Percentiles rank a stretch among this genome's conserved stretches.
phyloP scores from a whole-genome alignment of 2,113 vertebrate species.

The Rattus rattus region DNA sequence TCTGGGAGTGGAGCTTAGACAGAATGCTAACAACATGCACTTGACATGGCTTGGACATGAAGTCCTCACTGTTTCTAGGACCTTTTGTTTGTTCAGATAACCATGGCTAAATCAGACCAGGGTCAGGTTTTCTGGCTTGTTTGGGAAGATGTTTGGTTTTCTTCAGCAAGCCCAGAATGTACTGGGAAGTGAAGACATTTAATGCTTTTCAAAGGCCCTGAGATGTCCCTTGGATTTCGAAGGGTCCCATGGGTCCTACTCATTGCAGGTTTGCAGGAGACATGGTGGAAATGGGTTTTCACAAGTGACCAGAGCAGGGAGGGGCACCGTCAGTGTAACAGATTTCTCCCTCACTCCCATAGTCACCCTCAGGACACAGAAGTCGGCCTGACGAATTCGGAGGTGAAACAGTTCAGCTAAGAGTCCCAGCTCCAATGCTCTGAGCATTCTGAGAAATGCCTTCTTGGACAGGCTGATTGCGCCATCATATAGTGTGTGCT shows the following conservation, averaged over 20 bases:
- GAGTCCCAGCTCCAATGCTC: neutral
- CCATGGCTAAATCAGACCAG: neutral
- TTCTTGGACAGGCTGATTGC: neutral
- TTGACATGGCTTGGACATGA: neutral
- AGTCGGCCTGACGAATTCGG: neutral
- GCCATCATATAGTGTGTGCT: neutral
- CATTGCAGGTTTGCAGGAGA: neutral
- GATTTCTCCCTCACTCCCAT: neutral
- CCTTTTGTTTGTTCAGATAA: neutral
- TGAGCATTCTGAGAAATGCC: neutral
- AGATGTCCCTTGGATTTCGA: neutral
- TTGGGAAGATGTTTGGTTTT: neutral
- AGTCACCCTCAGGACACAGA: neutral
- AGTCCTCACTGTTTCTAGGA: neutral
- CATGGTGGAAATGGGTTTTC: fast-evolving
- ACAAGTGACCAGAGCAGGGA: neutral
- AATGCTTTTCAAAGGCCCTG: neutral
- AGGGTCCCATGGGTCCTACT: fast-evolving
- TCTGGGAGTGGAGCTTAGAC: no score
- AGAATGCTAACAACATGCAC: no score
- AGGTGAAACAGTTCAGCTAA: no score
- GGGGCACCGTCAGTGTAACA: fast-evolving
- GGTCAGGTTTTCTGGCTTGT: neutral
- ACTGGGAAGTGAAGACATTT: neutral
- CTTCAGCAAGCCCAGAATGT: neutral